Evolutionary conservation across 2,797 vertebrate species (phyloP).

Genomic region (Salmo trutta): DNA sequence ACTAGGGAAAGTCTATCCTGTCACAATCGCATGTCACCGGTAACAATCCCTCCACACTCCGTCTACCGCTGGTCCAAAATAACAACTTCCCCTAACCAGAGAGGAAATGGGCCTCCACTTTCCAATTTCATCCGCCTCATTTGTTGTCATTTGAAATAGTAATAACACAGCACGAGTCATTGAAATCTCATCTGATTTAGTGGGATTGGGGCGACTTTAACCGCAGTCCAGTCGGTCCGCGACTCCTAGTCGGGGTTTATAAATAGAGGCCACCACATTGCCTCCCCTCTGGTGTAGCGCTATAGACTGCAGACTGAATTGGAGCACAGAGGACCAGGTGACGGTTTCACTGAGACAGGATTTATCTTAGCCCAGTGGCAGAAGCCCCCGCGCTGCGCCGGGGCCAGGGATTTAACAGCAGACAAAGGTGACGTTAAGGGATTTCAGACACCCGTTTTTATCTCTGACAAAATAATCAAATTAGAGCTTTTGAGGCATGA

Average conservation of each 20-base stretch:
- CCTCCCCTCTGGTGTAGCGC: neutral
- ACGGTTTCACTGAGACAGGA: conserved; percentile 18
- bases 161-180: no score
- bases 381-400: conserved; percentile 14
- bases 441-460: neutral
- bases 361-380: conserved; percentile 24
- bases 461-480: conserved; percentile 6
- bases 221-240: neutral
- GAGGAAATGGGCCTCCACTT: no score
- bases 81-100: no score
- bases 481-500: no score
- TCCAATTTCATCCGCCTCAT: no score
- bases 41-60: no score
- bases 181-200: no score
- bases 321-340: conserved; percentile 8
- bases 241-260: neutral
- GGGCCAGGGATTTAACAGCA: neutral
- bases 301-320: neutral
- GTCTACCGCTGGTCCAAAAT: no score
- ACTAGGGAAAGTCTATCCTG: no score
- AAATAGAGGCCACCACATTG: neutral
- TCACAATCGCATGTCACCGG: no score
- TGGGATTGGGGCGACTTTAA: neutral
- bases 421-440: neutral
- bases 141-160: no score